Base-by-base conservation (phyloP, 2,113 vertebrate genomes). In the Cryptotis parvus region DNA sequence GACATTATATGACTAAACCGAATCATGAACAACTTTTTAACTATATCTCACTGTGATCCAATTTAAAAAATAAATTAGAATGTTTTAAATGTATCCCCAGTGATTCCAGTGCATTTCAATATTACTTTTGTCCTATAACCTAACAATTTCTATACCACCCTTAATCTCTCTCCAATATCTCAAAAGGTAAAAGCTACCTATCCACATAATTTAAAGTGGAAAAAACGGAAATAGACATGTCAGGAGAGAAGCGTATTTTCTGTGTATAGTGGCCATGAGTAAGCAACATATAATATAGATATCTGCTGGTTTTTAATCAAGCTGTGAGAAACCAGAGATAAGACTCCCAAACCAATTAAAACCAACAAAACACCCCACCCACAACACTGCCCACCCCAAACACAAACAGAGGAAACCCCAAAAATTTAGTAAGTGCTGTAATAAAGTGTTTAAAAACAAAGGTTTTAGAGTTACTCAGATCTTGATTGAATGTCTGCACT, bases 391-490 rank as follows among this genome's bases (percentile, higher is more conserved):
- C n/a, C n/a, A n/a, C n/a, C n/a, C n/a, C n/a, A n/a, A n/a, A n/a
- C n/a, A n/a, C n/a, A n/a, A n/a, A n/a, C n/a, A n/a, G n/a, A n/a
- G n/a, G n/a, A n/a, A n/a, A n/a, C n/a, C n/a, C n/a, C n/a, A n/a
- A n/a, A n/a, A n/a, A n/a, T n/a, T n/a, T n/a, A 78, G 65, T 83
- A 75, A 43, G 35, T 24, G 12, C 37, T n/a, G 2, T 41, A 69
- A 79, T 63, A 77, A 84, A n/a, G 37, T 39, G n/a, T 16, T 65
- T 81, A n/a, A 79, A 80, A 81, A 33, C 31, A 87, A 61, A 68
- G 27, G 63, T 39, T 66, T 63, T 58, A 41, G 31, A 73, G 43
- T 45, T 11, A 45, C 11, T 45, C 20, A 66, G 39, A 29, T 66
- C 10, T 70, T 65, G 1, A 65, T 16, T 39, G 10, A 81, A 37